Base-by-base conservation (phyloP, 2,113 vertebrate genomes). In the Oryzias curvinotus region DNA sequence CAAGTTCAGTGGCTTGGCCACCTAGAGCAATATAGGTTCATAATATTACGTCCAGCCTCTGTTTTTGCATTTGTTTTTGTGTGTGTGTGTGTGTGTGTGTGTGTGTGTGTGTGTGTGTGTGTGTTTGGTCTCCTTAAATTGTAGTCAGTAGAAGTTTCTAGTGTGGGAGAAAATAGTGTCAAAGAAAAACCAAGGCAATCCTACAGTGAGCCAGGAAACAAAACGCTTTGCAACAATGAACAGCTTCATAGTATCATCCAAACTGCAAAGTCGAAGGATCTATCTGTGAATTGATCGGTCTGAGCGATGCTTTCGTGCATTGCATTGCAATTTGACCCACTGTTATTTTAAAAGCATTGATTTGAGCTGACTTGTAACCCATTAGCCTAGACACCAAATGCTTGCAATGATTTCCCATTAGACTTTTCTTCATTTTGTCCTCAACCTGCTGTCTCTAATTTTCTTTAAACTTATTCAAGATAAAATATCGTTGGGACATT, bases 401-500 rank as follows among this genome's bases (percentile, higher is more conserved):
- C 26, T 77, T 69, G 63, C 64, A 75, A 30, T 69, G 53, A 76
- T 76, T 81, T 54, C 57, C 65, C 42, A 56, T 72, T 50, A 56
- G 51, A 44, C 66, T 59, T 69, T 70, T 53, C 71, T 25, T 46
- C 66, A 49, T 52, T 81, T 81, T 69, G 28, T 49, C 51, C 76
- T 48, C 61, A 73, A 65, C 71, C 65, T 67, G 67, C 59, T 70
- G 58, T 78, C 52, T 47, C 45, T 65, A 67, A 72, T 74, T 81
- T 68, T 52, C 62, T 64, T 69, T 65, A 80, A 84, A 78, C 55
- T 58, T 78, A 88, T 79, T 71, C 71, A 62, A 54, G 71, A 84
- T 87, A 85, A 77, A 65, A 51, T 61, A 81, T 82, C 81, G 78
- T 55, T 67, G 67, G 42, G 48, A 63, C 68, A 70, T 71, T 83